These are phyloP conservation scores for Brachionus manjavacas DNA, from an alignment of 1,140 invertebrate species.

Conservation along the genomic window DNA sequence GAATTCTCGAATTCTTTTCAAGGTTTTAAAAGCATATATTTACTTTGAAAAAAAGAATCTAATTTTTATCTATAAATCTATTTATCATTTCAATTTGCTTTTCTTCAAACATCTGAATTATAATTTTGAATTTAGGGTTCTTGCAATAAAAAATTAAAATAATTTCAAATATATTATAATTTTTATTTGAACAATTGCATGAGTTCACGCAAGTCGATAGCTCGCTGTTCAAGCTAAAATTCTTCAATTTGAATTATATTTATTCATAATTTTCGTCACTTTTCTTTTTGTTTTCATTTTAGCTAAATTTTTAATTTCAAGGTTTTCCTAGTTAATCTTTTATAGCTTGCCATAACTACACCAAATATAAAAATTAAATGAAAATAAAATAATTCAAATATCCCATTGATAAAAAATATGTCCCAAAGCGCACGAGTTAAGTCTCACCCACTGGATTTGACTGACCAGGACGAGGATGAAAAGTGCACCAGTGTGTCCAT, in stretches of 20 bases:
- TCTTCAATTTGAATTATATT: not conserved
- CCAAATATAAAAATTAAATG: not conserved
- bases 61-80: not conserved
- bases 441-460: not conserved
- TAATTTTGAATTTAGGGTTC: not conserved
- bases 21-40: not conserved
- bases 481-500: not conserved
- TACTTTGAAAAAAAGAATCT: not conserved
- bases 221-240: not conserved
- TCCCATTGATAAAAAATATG: not conserved
- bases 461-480: not conserved
- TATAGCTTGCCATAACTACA: not conserved
- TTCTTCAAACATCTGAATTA: not conserved
- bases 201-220: not conserved
- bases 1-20: too few relatives aligned
- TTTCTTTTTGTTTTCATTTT: conserved; percentile 1
- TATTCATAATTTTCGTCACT: not conserved
- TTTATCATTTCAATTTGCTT: not conserved
- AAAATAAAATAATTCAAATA: not conserved
- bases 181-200: not conserved
- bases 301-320: not conserved
- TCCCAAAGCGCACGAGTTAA: not conserved
- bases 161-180: not conserved
- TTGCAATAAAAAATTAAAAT: not conserved
- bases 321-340: not conserved